These are phyloP conservation scores for Physeter macrocephalus DNA, from an alignment of 2,113 vertebrate species.

Conservation along the genomic window DNA sequence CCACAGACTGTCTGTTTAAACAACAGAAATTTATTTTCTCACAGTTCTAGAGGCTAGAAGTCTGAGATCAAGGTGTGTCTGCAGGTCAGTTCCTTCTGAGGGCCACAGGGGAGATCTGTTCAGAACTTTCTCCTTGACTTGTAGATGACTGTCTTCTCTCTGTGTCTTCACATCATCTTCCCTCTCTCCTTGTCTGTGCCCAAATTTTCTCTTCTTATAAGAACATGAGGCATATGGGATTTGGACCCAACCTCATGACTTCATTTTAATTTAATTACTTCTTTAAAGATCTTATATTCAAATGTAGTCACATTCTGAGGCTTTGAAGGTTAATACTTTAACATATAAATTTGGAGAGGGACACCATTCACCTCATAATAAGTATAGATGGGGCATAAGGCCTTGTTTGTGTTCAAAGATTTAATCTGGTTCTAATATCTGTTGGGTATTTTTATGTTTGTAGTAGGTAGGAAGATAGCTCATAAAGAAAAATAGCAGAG, in stretches of 20 bases:
- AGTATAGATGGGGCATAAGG: fast-evolving
- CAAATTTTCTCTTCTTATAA: not conserved
- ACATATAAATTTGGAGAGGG: not conserved
- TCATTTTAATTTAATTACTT: not conserved
- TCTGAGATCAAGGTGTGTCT: no score
- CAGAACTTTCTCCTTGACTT: not conserved
- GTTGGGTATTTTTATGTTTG: not conserved
- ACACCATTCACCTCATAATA: not conserved
- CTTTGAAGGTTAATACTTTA: fast-evolving
- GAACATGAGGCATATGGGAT: not conserved
- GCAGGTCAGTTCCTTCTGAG: not conserved
- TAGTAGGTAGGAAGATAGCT: not conserved
- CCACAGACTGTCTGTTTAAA: not conserved
- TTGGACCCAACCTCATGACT: not conserved
- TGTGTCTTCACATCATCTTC: fast-evolving
- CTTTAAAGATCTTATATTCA: not conserved
- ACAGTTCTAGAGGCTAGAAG: fast-evolving
- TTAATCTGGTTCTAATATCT: not conserved
- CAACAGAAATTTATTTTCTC: not conserved
- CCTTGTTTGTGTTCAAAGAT: not conserved
- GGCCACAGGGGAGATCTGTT: fast-evolving
- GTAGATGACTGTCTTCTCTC: not conserved
- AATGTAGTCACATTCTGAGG: not conserved
- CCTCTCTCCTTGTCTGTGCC: fast-evolving
- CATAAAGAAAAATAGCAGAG: not conserved